Evolutionary conservation across 2,888 invertebrate genomes (phyloP).

Genomic region (Blastobasis lacticolella): DNA sequence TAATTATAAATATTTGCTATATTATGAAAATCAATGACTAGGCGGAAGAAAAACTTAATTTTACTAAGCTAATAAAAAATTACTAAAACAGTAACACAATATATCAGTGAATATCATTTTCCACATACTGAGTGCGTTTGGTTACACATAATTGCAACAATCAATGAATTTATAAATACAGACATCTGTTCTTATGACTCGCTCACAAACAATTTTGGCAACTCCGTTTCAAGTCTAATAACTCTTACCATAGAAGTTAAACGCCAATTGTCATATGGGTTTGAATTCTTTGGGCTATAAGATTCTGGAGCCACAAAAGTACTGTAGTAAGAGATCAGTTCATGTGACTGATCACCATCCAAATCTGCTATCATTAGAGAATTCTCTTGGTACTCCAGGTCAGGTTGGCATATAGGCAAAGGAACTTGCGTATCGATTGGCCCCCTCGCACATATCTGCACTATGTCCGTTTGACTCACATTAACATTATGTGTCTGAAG

Average conservation of each 20-base stretch:
- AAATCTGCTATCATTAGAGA: slow-evolving; percentile 84
- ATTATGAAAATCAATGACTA: no score
- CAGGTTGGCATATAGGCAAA: slow-evolving; percentile 79
- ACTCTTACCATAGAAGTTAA: slow-evolving; percentile 80
- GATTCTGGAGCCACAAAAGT: slow-evolving; percentile 71
- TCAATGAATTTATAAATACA: no score
- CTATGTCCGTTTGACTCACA: slow-evolving; percentile 84
- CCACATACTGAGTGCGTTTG: no score
- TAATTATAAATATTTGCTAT: no score
- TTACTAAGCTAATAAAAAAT: no score
- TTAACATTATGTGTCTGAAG: slow-evolving; percentile 83
- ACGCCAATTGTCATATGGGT: slow-evolving; percentile 70
- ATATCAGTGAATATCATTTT: no score
- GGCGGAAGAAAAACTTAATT: no score
- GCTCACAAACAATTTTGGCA: slow-evolving; percentile 79
- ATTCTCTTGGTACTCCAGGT: slow-evolving; percentile 80
- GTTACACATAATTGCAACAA: no score
- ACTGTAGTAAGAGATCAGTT: slow-evolving; percentile 84
- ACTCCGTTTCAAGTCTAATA: slow-evolving; percentile 80
- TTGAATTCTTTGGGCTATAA: slow-evolving; percentile 45
- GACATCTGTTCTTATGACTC: slow-evolving; percentile 31
- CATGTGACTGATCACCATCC: slow-evolving; percentile 83
- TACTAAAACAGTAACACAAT: no score
- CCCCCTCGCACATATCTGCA: slow-evolving; percentile 78
- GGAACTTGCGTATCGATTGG: slow-evolving; percentile 40